Conservation (phyloP, 2,888 invertebrate genomes). For the Amblyjoppa proteus region DNA sequence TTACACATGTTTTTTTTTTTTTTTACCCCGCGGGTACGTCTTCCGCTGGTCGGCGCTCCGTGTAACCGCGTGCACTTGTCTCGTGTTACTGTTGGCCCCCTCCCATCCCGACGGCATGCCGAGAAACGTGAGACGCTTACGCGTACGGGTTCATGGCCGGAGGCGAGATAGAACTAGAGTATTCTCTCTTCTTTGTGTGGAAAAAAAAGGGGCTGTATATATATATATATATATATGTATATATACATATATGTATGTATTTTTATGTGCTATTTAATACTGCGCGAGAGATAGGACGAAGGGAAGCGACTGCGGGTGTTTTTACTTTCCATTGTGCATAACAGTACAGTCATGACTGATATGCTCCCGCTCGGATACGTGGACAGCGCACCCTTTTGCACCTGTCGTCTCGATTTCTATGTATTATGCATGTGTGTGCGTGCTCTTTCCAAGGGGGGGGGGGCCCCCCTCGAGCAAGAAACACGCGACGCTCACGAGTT, state of each 20-base stretch:
- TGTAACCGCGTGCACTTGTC: constrained; percentile 26
- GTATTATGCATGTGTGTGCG: neutral
- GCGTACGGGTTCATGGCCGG: constrained; percentile 35
- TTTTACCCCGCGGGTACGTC: neutral
- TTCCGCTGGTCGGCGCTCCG: neutral
- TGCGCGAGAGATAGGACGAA: constrained; percentile 5
- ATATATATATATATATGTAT: neutral
- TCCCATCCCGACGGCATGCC: neutral
- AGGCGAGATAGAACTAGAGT: constrained; percentile 33
- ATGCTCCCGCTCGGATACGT: neutral
- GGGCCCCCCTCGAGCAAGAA: constrained; percentile 14
- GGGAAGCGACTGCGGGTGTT: constrained; percentile 44
- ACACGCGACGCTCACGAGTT: constrained; percentile 30
- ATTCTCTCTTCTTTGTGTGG: neutral
- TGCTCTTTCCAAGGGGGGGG: neutral
- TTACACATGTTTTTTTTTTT: constrained; percentile 6
- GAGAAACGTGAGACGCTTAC: constrained; percentile 32
- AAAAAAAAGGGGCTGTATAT: neutral
- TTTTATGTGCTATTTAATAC: constrained; percentile 7
- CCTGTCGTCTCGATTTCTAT: constrained; percentile 41
- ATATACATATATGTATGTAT: neutral
- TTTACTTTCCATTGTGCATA: constrained; percentile 23
- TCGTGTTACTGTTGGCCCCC: constrained; percentile 6
- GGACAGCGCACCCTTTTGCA: constrained; percentile 32
- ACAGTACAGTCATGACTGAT: constrained; percentile 2